Evolutionary conservation across 2,797 vertebrate genomes (phyloP).

Genomic region (Danio aesculapii): DNA sequence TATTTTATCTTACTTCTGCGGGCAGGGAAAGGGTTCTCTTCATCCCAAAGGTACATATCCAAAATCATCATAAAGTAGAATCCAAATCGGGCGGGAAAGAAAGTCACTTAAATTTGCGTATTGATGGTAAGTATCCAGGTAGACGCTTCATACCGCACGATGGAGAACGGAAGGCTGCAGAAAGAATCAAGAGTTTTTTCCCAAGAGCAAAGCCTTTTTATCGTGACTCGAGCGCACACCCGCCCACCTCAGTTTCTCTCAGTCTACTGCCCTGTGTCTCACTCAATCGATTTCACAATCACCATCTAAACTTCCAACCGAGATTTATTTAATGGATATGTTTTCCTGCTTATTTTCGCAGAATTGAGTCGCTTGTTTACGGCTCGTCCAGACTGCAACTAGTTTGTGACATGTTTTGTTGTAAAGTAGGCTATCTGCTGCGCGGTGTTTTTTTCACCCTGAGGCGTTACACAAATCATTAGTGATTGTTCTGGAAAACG

Average conservation of each 20-base stretch:
- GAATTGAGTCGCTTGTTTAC: not conserved
- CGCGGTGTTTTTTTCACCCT: not conserved
- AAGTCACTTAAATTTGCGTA: constrained; percentile 41
- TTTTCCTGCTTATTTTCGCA: constrained; percentile 28
- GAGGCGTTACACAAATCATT: not conserved
- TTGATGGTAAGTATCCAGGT: constrained; percentile 61
- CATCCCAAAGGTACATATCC: constrained; percentile 86
- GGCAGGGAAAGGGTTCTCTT: constrained; percentile 83
- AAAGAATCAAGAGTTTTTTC: constrained; percentile 39
- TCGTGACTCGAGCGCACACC: constrained; percentile 53
- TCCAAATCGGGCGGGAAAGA: constrained; percentile 65
- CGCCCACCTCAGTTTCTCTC: constrained; percentile 51
- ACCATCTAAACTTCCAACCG: constrained; percentile 16
- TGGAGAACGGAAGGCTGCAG: constrained; percentile 2
- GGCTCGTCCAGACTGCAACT: not conserved
- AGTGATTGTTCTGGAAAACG: not conserved
- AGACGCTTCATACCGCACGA: constrained; percentile 53
- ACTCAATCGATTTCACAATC: constrained; percentile 45
- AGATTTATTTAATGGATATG: constrained; percentile 22
- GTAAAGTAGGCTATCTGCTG: not conserved
- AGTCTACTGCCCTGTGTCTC: constrained; percentile 16
- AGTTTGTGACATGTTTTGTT: not conserved
- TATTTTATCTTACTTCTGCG: constrained; percentile 88
- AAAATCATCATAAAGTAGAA: constrained; percentile 73
- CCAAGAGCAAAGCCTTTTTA: constrained; percentile 58